Evolutionary conservation across 2,113 vertebrate species (phyloP), one percentile per base, ranked within the genome.

Genomic region (Malurus cyaneus): DNA sequence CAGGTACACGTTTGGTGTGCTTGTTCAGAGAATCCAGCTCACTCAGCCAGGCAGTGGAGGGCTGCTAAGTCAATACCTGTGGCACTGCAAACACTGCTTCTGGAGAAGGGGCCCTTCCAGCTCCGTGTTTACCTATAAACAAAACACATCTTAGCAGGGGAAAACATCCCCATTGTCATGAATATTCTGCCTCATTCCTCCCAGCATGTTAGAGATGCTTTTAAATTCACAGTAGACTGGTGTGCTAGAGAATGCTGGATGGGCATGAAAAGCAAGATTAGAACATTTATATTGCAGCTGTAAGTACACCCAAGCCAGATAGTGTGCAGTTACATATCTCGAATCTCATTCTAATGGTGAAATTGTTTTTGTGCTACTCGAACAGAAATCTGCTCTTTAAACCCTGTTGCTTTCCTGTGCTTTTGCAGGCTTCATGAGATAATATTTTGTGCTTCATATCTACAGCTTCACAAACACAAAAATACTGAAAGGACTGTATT

Each of bases 1-100:
- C 97, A 98, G 98, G 97, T 98, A 98, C 97, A 98, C 64, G 97
- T 96, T 98, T 97, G 95, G 95, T 97, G 97, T 96, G 97, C 98
- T 98, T 98, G 98, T 98, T 98, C 96, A 95, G 97, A 97, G 96
- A 98, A 98, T 93, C 89, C 90, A 95, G 90, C 96, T 98, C 97
- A 97, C 96, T 96, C 97, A 98, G 93, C 76, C 53, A 97, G 95
- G 94, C 94, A 95, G 82, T 86, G 62, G 87, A 96, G 84, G 50
- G 76, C 94, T 95, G 93, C 97, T 95, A 96, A 98, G 97, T 98
- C 97, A 98, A 96, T 97, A 98, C 88, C 87, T 93, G 73, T 54
- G 93, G 80, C 95, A 95, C 80, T 86, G 59, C 86, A 96, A 96
- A 92, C 69, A 95, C 36, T 59, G 13, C 79, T 91, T 81, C 80